Evolutionary conservation across 2,888 invertebrate genomes (phyloP).

Genomic region (Orthosia gothica): DNA sequence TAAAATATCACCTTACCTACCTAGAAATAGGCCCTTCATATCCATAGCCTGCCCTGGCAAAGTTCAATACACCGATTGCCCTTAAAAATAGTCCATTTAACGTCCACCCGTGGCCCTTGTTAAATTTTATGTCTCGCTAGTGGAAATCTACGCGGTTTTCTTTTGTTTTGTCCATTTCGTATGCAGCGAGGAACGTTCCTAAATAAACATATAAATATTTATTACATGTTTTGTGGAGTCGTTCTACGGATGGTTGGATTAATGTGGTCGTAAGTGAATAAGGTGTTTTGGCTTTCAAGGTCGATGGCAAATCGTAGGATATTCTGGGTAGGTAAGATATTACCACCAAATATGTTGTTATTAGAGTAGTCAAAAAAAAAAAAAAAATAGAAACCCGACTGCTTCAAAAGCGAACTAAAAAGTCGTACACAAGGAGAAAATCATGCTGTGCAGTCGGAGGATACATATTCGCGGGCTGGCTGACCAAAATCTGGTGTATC

Average conservation of each 20-base stretch:
- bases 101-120: constrained; percentile 41
- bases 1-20: background rate
- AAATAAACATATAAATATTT: constrained; percentile 57
- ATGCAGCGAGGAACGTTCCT: constrained; percentile 35
- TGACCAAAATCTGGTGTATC: too few relatives aligned
- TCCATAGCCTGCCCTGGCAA: background rate
- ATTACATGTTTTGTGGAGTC: constrained; percentile 41
- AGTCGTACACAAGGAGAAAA: too few relatives aligned
- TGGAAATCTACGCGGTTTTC: constrained; percentile 55
- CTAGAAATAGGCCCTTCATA: constrained; percentile 7
- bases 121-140: constrained; percentile 56
- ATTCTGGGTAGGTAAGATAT: background rate
- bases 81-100: constrained; percentile 39
- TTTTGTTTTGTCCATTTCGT: constrained; percentile 54
- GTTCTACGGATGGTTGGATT: constrained; percentile 23
- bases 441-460: too few relatives aligned
- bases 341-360: too few relatives aligned
- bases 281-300: constrained; percentile 12
- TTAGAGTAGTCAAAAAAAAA: too few relatives aligned
- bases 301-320: background rate
- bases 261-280: constrained; percentile 26
- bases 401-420: too few relatives aligned
- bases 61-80: constrained; percentile 57
- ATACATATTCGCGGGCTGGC: too few relatives aligned
- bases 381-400: too few relatives aligned